These are phyloP conservation scores for Brachionichthys hirsutus DNA, from an alignment of 2,113 vertebrate species.

Conservation along the genomic window DNA sequence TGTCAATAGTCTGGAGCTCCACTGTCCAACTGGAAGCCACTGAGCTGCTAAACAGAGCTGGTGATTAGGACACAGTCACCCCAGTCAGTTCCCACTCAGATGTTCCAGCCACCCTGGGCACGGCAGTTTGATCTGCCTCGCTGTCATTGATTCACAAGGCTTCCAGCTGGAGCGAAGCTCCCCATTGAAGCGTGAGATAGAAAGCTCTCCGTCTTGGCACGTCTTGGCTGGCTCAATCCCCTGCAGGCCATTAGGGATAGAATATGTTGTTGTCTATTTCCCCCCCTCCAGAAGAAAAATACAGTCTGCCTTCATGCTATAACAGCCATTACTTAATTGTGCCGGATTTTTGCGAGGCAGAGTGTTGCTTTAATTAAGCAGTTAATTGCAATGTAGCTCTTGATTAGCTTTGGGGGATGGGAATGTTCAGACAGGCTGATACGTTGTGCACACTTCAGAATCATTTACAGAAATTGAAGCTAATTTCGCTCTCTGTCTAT, in stretches of 20 bases:
- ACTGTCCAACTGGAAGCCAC: constrained; percentile 75
- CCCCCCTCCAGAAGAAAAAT: constrained; percentile 73
- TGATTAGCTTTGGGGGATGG: constrained; percentile 99
- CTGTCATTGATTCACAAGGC: constrained; percentile 73
- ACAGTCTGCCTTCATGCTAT: constrained; percentile 81
- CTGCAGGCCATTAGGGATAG: constrained; percentile 75
- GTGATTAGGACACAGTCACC: constrained; percentile 73
- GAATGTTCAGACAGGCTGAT: constrained; percentile 94
- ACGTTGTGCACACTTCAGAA: constrained; percentile 99
- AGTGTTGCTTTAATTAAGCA: constrained; percentile 99
- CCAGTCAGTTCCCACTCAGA: constrained; percentile 74
- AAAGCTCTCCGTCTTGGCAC: constrained; percentile 77
- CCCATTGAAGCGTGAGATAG: constrained; percentile 74
- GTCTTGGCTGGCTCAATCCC: constrained; percentile 75
- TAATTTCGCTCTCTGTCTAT: constrained; percentile 99
- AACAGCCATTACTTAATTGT: constrained; percentile 87
- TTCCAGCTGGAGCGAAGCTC: constrained; percentile 80
- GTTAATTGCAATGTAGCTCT: constrained; percentile 98
- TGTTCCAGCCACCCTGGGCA: constrained; percentile 69
- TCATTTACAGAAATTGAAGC: constrained; percentile 99
- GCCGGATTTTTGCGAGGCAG: constrained; percentile 79
- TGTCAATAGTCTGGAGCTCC: constrained; percentile 70
- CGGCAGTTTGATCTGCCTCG: constrained; percentile 72
- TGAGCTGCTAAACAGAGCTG: constrained; percentile 70
- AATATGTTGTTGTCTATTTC: constrained; percentile 76